Conservation (phyloP, 2,113 vertebrate genomes). For the Struthidea cinerea region DNA sequence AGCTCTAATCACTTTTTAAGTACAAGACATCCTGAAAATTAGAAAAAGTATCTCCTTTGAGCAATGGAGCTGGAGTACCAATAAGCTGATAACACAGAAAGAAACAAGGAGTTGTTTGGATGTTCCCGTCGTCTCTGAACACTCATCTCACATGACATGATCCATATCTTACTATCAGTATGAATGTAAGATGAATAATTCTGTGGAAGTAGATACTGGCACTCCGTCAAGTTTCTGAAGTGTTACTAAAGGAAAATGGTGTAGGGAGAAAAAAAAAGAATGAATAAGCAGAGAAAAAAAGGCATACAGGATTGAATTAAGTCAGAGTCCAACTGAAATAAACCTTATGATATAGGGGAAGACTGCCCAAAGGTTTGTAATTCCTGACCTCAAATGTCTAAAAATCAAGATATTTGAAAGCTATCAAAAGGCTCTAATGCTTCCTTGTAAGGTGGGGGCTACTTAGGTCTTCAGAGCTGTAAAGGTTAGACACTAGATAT, state of each 20-base stretch:
- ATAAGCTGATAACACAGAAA: not conserved
- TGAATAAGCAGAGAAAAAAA: not conserved
- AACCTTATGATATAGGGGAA: not conserved
- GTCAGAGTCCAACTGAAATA: not conserved
- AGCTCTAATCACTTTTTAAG: not conserved
- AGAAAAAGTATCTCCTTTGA: not conserved
- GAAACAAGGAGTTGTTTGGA: not conserved
- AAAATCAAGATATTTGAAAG: not conserved
- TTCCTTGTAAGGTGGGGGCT: not conserved
- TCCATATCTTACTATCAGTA: not conserved
- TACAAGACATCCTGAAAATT: not conserved
- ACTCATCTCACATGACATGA: not conserved
- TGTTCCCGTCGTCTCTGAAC: not conserved
- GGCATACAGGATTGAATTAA: not conserved
- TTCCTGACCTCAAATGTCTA: not conserved
- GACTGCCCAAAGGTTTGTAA: not conserved
- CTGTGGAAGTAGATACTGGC: not conserved
- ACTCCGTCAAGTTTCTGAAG: not conserved
- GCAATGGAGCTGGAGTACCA: not conserved
- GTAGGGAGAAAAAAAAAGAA: not conserved
- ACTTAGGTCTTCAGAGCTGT: not conserved
- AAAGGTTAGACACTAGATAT: not conserved
- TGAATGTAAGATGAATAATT: not conserved
- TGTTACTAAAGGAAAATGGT: not conserved
- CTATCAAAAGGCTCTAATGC: not conserved